phyloP scores from a whole-genome alignment of 2,797 vertebrate genomes.

The Sebastes trivittatus region DNA sequence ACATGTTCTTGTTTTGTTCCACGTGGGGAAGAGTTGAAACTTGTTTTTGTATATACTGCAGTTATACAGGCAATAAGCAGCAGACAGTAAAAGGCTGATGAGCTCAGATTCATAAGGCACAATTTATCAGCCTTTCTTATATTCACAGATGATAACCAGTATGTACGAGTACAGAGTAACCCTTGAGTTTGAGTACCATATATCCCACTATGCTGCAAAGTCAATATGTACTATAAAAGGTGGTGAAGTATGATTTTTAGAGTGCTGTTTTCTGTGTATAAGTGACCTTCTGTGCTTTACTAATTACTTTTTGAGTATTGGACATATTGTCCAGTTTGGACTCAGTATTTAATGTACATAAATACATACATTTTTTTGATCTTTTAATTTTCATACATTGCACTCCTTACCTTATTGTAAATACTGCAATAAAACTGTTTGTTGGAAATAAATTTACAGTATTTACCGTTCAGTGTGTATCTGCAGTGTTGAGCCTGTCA shows the following conservation, averaged over 20 bases:
- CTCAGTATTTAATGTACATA: constrained; percentile 70
- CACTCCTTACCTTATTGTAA: constrained; percentile 83
- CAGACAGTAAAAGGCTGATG: constrained; percentile 59
- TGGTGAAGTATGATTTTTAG: constrained; percentile 75
- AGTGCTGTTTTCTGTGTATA: constrained; percentile 83
- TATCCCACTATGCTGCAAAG: constrained; percentile 79
- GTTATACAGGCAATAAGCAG: constrained; percentile 71
- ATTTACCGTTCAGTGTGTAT: constrained; percentile 86
- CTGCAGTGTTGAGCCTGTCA: constrained; percentile 86
- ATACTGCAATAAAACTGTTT: constrained; percentile 71
- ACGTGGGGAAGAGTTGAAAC: constrained; percentile 32
- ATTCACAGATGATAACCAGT: constrained; percentile 59
- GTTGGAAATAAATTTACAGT: constrained; percentile 62
- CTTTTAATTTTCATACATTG: constrained; percentile 86
- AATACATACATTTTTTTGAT: constrained; percentile 70
- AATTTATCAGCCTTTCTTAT: constrained; percentile 72
- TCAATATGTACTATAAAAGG: constrained; percentile 69
- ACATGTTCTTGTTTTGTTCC: constrained; percentile 45
- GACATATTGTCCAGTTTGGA: constrained; percentile 83
- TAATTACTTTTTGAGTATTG: constrained; percentile 80
- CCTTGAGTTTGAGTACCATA: constrained; percentile 61
- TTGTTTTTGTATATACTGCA: constrained; percentile 75
- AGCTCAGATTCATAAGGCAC: constrained; percentile 68
- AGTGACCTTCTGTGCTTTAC: constrained; percentile 87
- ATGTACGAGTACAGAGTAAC: constrained; percentile 61